Evolutionary conservation across 2,113 vertebrate genomes (phyloP), one percentile per base, ranked within the genome.

Genomic region (Solea senegalensis): DNA sequence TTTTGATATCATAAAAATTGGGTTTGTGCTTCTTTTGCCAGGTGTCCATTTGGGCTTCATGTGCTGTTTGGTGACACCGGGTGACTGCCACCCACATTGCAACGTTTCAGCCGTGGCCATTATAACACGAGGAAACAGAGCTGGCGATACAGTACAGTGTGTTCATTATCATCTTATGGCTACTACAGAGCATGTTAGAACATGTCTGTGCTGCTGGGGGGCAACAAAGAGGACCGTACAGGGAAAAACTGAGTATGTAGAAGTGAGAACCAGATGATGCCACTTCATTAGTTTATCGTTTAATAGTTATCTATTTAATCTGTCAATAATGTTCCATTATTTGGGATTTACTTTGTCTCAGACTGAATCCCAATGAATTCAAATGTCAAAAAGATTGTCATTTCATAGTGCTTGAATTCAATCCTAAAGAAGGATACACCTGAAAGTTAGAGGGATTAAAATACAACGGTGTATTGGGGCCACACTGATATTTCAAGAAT

Each of bases 1-100:
- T 6, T 2, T 13, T 52, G 7, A 1, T 21, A 52, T 7, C 21
- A 21, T 13, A 21, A 26, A 26, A 9, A 16, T 48, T 13, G 9
- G 9, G 45, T 9, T 48, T 48, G 4, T 10, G 11, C 12, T 11
- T 48, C 14, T 14, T 12, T 11, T 21, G 52, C 26, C 63, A 75
- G 69, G 26, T 81, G 53, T 49, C 51, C 70, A 34, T 52, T 65
- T 67, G 54, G 65, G 54, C 61, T 54, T 60, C 43, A 74, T 49
- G 72, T 83, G 58, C 69, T 62, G 75, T 73, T 74, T 65, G n/a
- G 53, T 69, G 51, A 53, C 65, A 40, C 8, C 7, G 46, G 72
- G 28, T 59, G 73, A 57, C 39, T 61, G 48, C 71, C 56, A 26
- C 82, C 68, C 61, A 79, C 52, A 5, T 60, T 62, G 13, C 28